Percentiles rank a stretch among this genome's conserved stretches.
phyloP scores from a whole-genome alignment of 2,888 invertebrate genomes.

The Seladonia tumulorum region DNA sequence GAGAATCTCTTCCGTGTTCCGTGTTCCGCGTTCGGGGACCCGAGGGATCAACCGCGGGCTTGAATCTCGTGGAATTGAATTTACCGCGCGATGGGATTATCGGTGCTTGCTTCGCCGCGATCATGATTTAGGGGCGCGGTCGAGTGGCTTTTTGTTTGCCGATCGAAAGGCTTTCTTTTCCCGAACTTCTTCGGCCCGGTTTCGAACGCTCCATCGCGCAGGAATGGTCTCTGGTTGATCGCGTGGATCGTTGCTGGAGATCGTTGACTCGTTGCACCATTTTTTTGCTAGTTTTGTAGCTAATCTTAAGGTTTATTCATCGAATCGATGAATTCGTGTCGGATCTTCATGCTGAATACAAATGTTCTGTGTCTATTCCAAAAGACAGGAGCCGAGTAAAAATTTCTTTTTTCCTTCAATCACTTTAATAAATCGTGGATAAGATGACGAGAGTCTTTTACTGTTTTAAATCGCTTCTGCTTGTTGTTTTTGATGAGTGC shows the following conservation, averaged over 20 bases:
- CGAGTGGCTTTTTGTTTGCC: not conserved
- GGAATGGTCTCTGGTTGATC: not conserved
- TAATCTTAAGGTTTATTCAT: too few species aligned
- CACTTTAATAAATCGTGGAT: too few species aligned
- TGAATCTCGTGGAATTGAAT: constrained; percentile 1
- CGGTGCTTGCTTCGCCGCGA: not conserved
- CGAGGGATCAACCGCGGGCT: constrained; percentile 4
- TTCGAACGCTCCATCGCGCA: not conserved
- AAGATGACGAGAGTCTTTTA: too few species aligned
- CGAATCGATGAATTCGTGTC: too few species aligned
- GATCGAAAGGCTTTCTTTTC: not conserved
- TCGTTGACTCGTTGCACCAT: not conserved
- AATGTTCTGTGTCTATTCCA: too few species aligned
- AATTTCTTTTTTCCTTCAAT: too few species aligned
- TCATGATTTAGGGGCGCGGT: not conserved
- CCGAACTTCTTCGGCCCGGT: not conserved
- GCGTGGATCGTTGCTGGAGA: not conserved
- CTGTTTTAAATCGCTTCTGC: too few species aligned
- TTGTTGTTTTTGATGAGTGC: too few species aligned
- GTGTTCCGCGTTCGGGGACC: not conserved
- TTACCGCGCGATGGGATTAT: not conserved
- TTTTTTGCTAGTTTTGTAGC: too few species aligned
- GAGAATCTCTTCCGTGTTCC: constrained; percentile 10
- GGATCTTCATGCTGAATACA: too few species aligned
- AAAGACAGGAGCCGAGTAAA: too few species aligned